These are phyloP conservation scores for Proterorhinus semilunaris DNA, from an alignment of 2,113 vertebrate genomes.

Conservation along the genomic window DNA sequence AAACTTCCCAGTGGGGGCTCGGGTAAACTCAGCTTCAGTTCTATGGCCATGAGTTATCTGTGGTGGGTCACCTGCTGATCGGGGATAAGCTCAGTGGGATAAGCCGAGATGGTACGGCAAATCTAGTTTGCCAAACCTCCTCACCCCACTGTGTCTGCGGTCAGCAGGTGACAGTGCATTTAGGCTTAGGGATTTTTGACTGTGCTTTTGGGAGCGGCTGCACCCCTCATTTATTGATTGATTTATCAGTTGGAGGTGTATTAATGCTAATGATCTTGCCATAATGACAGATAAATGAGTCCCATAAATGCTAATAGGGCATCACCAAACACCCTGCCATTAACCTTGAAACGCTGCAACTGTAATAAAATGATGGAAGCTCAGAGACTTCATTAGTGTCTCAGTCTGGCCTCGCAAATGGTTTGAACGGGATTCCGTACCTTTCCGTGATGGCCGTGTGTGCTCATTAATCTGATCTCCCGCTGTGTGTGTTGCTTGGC, in stretches of 20 bases:
- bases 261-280: conserved; percentile 25
- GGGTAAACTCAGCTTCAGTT: conserved; percentile 40
- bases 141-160: conserved; percentile 24
- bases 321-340: conserved; percentile 2
- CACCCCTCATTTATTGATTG: conserved; percentile 49
- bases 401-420: neutral
- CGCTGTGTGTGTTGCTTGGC: conserved; percentile 40
- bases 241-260: conserved; percentile 32
- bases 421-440: neutral
- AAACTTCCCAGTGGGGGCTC: conserved; percentile 41
- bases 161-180: conserved; percentile 54
- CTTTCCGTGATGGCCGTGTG: conserved; percentile 2
- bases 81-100: conserved; percentile 65
- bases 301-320: neutral
- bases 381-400: conserved; percentile 7
- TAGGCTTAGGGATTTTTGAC: conserved; percentile 51
- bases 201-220: conserved; percentile 26
- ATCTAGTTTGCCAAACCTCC: conserved; percentile 43
- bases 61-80: conserved; percentile 67
- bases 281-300: conserved; percentile 14
- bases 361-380: conserved; percentile 1
- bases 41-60: conserved; percentile 48
- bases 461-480: conserved; percentile 15
- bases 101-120: conserved; percentile 59
- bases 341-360: conserved; percentile 4